A percentile compares a stretch with the other conserved stretches of the same genome.
phyloP scores from a whole-genome alignment of 2,113 vertebrate species.

The Heterotilapia buettikoferi region DNA sequence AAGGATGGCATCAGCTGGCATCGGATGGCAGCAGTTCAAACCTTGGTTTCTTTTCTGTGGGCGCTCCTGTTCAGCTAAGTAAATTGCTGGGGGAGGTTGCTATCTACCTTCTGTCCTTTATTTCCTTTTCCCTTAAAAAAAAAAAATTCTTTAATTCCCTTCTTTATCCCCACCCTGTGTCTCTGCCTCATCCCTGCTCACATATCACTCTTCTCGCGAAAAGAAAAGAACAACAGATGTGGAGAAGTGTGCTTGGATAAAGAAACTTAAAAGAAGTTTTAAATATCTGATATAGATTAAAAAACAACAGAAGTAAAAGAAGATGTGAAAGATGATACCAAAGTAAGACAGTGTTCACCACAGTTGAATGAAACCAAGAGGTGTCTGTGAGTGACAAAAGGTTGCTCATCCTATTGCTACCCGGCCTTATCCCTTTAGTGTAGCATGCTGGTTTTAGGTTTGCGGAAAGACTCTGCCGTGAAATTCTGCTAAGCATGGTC shows the following conservation, averaged over 20 bases:
- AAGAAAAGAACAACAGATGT: not conserved
- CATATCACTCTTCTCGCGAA: slow-evolving; percentile 1
- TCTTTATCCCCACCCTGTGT: slow-evolving; percentile 26
- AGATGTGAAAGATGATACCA: slow-evolving; percentile 4
- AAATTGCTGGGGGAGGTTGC: slow-evolving; percentile 54
- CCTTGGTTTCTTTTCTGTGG: slow-evolving; percentile 50
- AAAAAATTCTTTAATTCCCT: slow-evolving; percentile 31
- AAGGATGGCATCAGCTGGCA: slow-evolving; percentile 63
- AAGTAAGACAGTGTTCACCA: not conserved
- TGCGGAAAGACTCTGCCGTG: slow-evolving; percentile 55
- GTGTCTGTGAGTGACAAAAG: slow-evolving; percentile 48
- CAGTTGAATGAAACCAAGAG: slow-evolving; percentile 12
- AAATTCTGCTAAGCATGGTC: slow-evolving; percentile 71
- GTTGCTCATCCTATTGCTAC: slow-evolving; percentile 61
- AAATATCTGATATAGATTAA: not conserved
- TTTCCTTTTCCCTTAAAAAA: slow-evolving; percentile 11
- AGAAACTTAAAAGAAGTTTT: not conserved
- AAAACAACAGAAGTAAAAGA: not conserved
- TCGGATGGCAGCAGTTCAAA: slow-evolving; percentile 59
- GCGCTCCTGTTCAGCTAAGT: slow-evolving; percentile 52
- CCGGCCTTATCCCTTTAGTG: slow-evolving; percentile 63
- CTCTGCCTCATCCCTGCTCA: slow-evolving; percentile 16
- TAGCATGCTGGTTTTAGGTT: slow-evolving; percentile 57
- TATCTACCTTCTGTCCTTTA: slow-evolving; percentile 29
- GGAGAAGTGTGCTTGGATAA: not conserved